phyloP scores from a whole-genome alignment of 2,113 vertebrate genomes.

The Charina bottae region DNA sequence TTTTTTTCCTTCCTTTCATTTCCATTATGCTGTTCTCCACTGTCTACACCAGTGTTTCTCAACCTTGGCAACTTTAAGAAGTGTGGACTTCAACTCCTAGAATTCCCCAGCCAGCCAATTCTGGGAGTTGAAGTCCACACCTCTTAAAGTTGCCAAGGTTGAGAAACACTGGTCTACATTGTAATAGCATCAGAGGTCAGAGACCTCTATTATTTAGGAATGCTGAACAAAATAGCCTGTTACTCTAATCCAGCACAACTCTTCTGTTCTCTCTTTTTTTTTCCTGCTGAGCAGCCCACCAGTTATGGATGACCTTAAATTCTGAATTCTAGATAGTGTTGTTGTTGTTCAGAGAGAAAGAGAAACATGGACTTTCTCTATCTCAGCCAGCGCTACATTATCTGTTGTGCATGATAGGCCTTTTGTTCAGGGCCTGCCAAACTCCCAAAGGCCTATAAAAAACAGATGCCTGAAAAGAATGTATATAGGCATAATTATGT shows the following conservation, averaged over 20 bases:
- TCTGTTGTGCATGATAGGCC: background rate
- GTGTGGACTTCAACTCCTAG: background rate
- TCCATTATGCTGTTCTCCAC: background rate
- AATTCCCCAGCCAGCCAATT: too few relatives aligned
- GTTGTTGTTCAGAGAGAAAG: background rate
- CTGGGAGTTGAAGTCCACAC: too few relatives aligned
- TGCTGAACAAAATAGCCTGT: background rate
- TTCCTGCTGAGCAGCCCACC: background rate
- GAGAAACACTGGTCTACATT: background rate
- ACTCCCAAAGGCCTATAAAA: background rate
- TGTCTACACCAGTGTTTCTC: background rate
- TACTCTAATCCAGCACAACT: background rate
- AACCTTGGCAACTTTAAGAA: background rate
- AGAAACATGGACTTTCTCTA: background rate
- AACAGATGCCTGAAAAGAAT: too few relatives aligned
- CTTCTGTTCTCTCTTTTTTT: background rate
- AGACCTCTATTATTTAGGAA: background rate
- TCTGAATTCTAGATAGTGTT: background rate
- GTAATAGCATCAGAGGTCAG: background rate
- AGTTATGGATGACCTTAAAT: background rate
- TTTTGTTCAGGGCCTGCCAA: background rate
- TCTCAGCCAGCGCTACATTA: background rate
- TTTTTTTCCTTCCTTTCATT: background rate
- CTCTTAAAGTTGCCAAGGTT: background rate
- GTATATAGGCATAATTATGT: too few relatives aligned